These are phyloP conservation scores for Bombus turneri DNA, from an alignment of 1,140 invertebrate species.

Conservation along the genomic window DNA sequence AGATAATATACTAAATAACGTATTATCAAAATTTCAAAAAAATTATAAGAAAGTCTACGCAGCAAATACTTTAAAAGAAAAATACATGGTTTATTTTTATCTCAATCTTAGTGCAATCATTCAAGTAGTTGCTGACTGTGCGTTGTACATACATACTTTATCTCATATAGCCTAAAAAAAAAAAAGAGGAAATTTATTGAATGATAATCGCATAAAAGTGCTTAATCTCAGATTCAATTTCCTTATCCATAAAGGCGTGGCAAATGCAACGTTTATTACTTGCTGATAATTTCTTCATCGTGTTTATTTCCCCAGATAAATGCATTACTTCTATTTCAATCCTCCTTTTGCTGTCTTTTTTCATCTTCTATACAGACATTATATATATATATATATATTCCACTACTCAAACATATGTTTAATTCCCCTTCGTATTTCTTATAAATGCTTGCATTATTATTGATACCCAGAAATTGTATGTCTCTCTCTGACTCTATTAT, in stretches of 20 bases:
- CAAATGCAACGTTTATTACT: neutral
- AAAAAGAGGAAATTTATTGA: slow-evolving; percentile 5
- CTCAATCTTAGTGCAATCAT: neutral
- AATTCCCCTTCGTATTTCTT: neutral
- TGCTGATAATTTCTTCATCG: slow-evolving; percentile 4
- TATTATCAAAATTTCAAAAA: too few species aligned
- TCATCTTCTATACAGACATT: neutral
- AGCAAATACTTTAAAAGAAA: too few species aligned
- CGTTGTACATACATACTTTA: neutral
- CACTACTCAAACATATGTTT: neutral
- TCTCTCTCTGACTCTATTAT: neutral
- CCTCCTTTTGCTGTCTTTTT: neutral
- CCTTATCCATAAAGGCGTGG: slow-evolving; percentile 27
- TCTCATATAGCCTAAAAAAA: neutral
- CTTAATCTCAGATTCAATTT: slow-evolving; percentile 1
- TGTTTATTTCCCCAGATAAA: slow-evolving; percentile 7
- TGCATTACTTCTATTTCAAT: neutral
- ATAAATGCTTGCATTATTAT: neutral
- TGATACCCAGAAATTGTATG: too few species aligned
- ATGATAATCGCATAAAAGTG: slow-evolving; percentile 1
- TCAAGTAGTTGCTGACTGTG: neutral
- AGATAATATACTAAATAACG: too few species aligned
- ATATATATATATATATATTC: too few species aligned
- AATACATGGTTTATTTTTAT: neutral
- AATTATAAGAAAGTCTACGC: too few species aligned